phyloP scores from a whole-genome alignment of 2,113 vertebrate genomes.

The Apteryx owenii region DNA sequence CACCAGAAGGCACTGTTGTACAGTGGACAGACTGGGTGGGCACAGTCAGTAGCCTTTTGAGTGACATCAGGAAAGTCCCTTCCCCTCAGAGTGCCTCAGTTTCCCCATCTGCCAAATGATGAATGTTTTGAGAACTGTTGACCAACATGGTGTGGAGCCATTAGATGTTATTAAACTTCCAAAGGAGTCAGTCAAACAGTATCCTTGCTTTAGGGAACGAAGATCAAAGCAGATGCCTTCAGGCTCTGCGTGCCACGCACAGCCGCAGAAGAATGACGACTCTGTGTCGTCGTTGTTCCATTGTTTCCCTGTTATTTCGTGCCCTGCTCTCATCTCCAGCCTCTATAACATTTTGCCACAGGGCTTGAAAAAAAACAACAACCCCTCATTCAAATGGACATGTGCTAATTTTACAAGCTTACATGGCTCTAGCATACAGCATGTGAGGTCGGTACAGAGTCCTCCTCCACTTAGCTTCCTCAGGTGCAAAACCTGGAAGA shows the following conservation, averaged over 20 bases:
- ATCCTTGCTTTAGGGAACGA: background rate
- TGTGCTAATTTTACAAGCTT: conserved; percentile 37
- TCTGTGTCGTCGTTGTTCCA: background rate
- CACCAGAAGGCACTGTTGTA: conserved; percentile 61
- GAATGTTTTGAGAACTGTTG: background rate
- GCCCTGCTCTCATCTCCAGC: background rate
- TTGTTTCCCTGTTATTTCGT: background rate
- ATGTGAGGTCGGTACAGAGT: background rate
- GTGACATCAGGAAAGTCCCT: background rate
- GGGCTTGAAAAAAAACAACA: background rate
- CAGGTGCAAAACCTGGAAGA: background rate
- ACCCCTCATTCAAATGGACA: background rate
- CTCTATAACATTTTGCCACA: background rate
- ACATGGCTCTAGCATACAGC: background rate
- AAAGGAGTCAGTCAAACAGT: background rate
- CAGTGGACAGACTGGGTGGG: background rate
- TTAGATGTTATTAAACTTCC: background rate
- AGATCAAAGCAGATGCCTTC: background rate
- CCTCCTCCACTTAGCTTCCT: background rate
- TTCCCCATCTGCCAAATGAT: background rate
- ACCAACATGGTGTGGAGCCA: rapidly evolving
- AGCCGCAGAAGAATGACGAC: background rate
- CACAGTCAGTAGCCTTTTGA: too few relatives aligned
- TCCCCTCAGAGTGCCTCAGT: conserved; percentile 23
- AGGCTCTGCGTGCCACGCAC: background rate